Evolutionary conservation across 2,797 vertebrate genomes (phyloP).

Genomic region (Centropyge bicolor): DNA sequence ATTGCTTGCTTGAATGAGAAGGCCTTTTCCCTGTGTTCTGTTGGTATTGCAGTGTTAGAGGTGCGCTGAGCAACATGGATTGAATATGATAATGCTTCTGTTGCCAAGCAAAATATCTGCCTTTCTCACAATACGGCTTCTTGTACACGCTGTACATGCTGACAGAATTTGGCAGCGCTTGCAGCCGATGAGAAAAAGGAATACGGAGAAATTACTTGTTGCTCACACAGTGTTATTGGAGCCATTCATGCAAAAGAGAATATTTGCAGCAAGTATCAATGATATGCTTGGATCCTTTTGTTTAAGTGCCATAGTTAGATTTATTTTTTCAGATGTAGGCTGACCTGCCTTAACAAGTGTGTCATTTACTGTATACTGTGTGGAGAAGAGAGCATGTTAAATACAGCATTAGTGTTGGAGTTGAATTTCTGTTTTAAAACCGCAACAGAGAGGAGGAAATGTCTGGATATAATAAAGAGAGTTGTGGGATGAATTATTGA

Average conservation of each 20-base stretch:
- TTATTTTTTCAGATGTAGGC: not conserved
- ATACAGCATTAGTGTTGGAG: not conserved
- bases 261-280: not conserved
- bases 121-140: conserved; percentile 60
- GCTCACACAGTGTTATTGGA: conserved; percentile 8
- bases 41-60: conserved; percentile 57
- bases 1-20: conserved; percentile 66
- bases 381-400: conserved; percentile 1
- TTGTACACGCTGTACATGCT: conserved; percentile 31
- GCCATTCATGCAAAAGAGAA: conserved; percentile 6
- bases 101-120: conserved; percentile 74
- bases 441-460: conserved; percentile 38
- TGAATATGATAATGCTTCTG: conserved; percentile 69
- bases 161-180: conserved; percentile 49
- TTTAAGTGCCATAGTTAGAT: not conserved
- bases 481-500: conserved; percentile 81
- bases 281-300: not conserved
- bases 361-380: not conserved
- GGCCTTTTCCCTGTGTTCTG: conserved; percentile 42
- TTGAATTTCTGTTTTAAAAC: conserved; percentile 26
- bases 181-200: conserved; percentile 21
- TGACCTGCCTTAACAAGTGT: not conserved
- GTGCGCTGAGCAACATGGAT: conserved; percentile 57
- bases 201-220: conserved; percentile 32
- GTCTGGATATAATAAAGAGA: conserved; percentile 69